A percentile compares a stretch with the other conserved stretches of the same genome.
phyloP scores from a whole-genome alignment of 2,888 invertebrate species.

The Nipponacmea schrenckii region DNA sequence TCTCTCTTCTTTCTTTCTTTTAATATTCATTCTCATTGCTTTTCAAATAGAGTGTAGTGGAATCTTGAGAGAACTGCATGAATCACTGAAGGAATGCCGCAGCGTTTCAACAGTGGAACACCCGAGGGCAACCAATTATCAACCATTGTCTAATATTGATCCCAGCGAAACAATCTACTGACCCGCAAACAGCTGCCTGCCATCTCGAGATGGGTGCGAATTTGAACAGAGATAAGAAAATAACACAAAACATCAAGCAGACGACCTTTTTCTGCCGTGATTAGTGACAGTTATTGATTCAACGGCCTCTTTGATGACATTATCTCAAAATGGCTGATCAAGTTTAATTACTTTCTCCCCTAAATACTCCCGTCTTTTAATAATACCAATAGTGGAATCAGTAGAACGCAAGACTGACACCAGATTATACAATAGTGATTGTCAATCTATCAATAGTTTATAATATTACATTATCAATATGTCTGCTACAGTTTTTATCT shows the following conservation, averaged over 20 bases:
- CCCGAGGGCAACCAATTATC: conserved; percentile 22
- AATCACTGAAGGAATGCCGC: conserved; percentile 2
- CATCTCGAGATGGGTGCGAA: conserved; percentile 7
- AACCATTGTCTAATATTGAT: conserved; percentile 29
- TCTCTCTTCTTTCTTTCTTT: conserved; percentile 4
- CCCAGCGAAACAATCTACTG: conserved; percentile 26
- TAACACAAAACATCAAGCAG: conserved; percentile 8
- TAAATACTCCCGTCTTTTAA: conserved; percentile 2
- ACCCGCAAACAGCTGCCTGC: conserved; percentile 8
- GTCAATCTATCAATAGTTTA: conserved; percentile 2
- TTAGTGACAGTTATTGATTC: conserved; percentile 9
- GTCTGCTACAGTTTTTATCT: no score
- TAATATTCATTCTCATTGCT: conserved; percentile 4
- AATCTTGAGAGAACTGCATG: conserved; percentile 1
- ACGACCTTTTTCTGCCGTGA: conserved; percentile 6
- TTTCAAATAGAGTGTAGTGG: background rate
- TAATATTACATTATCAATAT: background rate
- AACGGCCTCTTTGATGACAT: conserved; percentile 7
- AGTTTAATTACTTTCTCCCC: conserved; percentile 8
- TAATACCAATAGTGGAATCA: background rate
- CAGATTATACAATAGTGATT: background rate
- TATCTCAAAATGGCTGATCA: conserved; percentile 9
- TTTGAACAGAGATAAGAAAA: conserved; percentile 3
- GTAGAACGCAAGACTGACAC: conserved; percentile 6
- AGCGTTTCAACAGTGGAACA: conserved; percentile 7